Evolutionary conservation across 2,888 invertebrate genomes (phyloP), one percentile per base, ranked within the genome.

Genomic region (Thumatha senex): DNA sequence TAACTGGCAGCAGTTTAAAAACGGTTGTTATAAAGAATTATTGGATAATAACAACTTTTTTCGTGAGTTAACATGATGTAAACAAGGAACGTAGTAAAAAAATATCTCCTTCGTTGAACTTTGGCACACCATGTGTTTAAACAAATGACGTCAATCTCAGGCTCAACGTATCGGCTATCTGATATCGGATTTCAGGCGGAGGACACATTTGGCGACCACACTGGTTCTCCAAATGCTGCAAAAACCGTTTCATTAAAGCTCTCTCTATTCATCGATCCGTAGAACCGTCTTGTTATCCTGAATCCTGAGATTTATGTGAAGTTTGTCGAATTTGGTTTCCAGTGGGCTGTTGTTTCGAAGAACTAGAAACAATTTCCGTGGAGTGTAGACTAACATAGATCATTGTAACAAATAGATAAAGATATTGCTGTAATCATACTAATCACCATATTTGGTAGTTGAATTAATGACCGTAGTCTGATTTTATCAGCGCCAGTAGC

Each of bases 181-280:
- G 48, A 69, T 70, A 66, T 86, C 84, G 61, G 70, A 74, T 89
- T 89, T 79, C 89, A 73, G 68, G 65, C 71, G 67, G 74, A 75
- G 70, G 73, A 68, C 84, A 84, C 89, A 87, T 87, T 86, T 86
- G 86, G 85, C 76, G 77, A 73, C 82, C 88, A 84, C 81, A 80
- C 84, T 77, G 78, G 63, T 61, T 65, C 67, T 70, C 84, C 81
- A 82, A 85, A 85, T 84, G 84, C 67, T 70, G 78, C 76, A 83
- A 84, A 85, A 85, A 80, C 67, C 50, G 58, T 59, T 62, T 64
- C 87, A 86, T 86, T 87, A 76, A 88, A 69, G 77, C 64, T 58
- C 66, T 58, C 66, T 48, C 47, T 42, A 63, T 41, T 63, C 72
- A 76, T 46, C 78, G 75, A 73, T 68, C 73, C 71, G 77, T 73